These are phyloP conservation scores for Byasa hedistus DNA, from an alignment of 2,888 invertebrate species.

Conservation along the genomic window DNA sequence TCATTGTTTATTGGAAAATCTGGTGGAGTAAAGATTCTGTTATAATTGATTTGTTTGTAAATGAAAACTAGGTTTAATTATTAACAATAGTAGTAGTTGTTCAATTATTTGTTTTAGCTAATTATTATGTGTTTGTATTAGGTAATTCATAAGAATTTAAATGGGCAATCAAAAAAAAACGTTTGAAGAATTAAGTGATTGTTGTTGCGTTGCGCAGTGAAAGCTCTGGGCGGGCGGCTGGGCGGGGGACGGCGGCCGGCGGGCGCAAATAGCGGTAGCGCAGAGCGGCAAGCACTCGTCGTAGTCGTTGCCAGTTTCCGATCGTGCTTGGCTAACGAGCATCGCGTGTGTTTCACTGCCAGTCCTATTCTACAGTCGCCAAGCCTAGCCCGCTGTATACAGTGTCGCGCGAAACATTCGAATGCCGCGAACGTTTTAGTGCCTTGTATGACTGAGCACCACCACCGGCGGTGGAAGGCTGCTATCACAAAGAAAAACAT, in stretches of 20 bases:
- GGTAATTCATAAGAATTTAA: conserved; percentile 8
- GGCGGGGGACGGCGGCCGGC: conserved; percentile 46
- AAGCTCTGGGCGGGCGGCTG: conserved; percentile 66
- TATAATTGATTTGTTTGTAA: not conserved
- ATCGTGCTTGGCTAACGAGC: conserved; percentile 45
- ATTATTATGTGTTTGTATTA: not conserved
- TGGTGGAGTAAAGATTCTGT: not conserved
- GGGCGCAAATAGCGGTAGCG: conserved; percentile 74
- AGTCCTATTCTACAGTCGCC: conserved; percentile 34
- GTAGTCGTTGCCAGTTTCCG: conserved; percentile 42
- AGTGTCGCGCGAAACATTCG: conserved; percentile 26
- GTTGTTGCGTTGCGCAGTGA: conserved; percentile 71
- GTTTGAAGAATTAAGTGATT: conserved; percentile 53
- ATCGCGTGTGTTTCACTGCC: conserved; percentile 21
- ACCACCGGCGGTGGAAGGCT: conserved; percentile 23
- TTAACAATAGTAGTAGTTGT: not conserved
- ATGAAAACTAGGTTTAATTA: not conserved
- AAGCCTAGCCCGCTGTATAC: conserved; percentile 25
- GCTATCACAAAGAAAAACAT: conserved; percentile 44
- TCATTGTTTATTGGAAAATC: no score
- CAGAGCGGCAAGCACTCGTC: conserved; percentile 32
- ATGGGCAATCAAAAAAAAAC: conserved; percentile 28
- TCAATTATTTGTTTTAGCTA: conserved; percentile 1
- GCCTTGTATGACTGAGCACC: conserved; percentile 13
- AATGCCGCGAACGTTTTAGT: conserved; percentile 26